Evolutionary conservation across 2,113 vertebrate species (phyloP).

Genomic region (Prietella phreatophila): DNA sequence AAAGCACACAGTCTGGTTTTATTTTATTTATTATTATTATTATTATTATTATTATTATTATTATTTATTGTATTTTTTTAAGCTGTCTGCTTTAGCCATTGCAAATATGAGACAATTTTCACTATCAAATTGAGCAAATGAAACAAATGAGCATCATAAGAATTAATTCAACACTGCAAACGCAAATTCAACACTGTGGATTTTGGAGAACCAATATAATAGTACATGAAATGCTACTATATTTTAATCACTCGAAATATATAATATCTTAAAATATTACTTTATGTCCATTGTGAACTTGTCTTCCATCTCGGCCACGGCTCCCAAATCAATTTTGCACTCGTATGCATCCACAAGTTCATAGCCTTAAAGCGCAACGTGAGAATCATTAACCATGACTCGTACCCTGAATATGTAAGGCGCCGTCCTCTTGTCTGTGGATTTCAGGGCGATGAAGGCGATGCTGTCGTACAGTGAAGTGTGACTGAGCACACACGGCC

Average conservation of each 20-base stretch:
- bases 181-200: not conserved
- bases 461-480: conserved; percentile 98
- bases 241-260: not conserved
- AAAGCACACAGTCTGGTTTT: not conserved
- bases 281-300: not conserved
- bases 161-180: not conserved
- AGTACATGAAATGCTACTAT: not conserved
- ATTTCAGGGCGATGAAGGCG: conserved; percentile 94
- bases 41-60: too few species aligned
- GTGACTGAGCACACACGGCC: conserved; percentile 93
- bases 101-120: too few species aligned
- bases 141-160: not conserved
- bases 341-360: not conserved
- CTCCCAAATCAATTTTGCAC: not conserved
- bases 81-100: not conserved
- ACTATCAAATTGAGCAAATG: not conserved
- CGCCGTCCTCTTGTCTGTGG: conserved; percentile 93
- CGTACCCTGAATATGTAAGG: conserved; percentile 96
- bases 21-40: too few species aligned
- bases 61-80: not conserved
- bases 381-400: not conserved
- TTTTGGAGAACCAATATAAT: not conserved
- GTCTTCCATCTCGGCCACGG: not conserved
- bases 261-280: not conserved
- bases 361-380: not conserved